Evolutionary conservation across 2,797 vertebrate species (phyloP), one percentile per base, ranked within the genome.

Genomic region (Paedocypris micromegethes): DNA sequence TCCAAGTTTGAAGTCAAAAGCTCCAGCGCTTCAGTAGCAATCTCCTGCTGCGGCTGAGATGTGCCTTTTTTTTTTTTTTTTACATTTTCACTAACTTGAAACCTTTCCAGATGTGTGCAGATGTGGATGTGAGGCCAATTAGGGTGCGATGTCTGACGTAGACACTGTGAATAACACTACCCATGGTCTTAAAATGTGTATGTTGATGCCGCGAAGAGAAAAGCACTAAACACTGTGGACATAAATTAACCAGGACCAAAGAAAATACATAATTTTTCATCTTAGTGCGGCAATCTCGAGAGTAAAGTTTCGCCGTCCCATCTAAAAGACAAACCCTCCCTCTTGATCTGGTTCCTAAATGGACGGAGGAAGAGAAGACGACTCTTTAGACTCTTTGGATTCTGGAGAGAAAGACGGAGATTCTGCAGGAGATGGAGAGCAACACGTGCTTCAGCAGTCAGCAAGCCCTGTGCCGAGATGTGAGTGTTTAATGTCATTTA

Each of bases 401-500:
- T 66, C 65, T 82, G 81, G 74, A 79, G 76, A 53, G 42, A 66
- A 76, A 65, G 75, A 81, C 66, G 81, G 76, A 58, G 72, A 75
- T 67, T 74, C 40, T 63, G 54, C 83, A 78, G 80, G 75, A 83
- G 79, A 83, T 91, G 90, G 86, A 90, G 75, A 79, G 73, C 57
- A 78, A 74, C 71, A 79, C 58, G 78, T 77, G 83, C 58, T 83
- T 85, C 77, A 86, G 76, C 79, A 89, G 88, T 79, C 87, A 88
- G 58, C 88, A 90, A 79, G 79, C 80, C 73, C 79, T 89, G 42
- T 89, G 86, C 85, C 88, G 88, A 83, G 89, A 91, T 87, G 89
- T 90, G 85, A 91, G 89, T 91, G 9, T 52, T 55, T 51, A 47
- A 23, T 66, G n/a, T 39, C 38, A 66, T 39, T 2, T 50, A 2